phyloP scores from a whole-genome alignment of 2,797 vertebrate genomes.

The Borostomias antarcticus region DNA sequence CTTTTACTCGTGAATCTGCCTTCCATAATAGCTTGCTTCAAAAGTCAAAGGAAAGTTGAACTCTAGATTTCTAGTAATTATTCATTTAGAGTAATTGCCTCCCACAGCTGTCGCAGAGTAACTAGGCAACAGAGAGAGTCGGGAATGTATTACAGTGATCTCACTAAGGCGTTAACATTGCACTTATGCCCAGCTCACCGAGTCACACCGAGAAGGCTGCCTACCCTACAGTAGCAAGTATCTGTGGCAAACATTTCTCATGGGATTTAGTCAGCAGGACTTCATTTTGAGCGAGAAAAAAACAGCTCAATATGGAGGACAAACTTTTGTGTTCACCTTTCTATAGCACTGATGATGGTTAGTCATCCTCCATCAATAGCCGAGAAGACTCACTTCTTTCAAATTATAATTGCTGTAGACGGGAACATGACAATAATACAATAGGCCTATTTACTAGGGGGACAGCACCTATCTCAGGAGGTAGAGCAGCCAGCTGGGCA shows the following conservation, averaged over 20 bases:
- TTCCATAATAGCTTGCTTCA: not conserved
- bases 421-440: not conserved
- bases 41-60: slow-evolving; percentile 14
- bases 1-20: not conserved
- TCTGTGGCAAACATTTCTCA: too few relatives aligned
- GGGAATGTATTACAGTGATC: not conserved
- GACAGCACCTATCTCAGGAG: not conserved
- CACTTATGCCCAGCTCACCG: too few relatives aligned
- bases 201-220: too few relatives aligned
- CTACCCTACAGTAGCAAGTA: too few relatives aligned
- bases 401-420: not conserved
- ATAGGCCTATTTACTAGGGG: not conserved
- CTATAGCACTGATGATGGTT: slow-evolving; percentile 14
- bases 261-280: too few relatives aligned
- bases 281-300: too few relatives aligned
- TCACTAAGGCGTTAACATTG: too few relatives aligned
- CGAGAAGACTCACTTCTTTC: not conserved
- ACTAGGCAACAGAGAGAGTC: not conserved
- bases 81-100: not conserved
- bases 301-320: too few relatives aligned
- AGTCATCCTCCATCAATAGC: slow-evolving; percentile 10
- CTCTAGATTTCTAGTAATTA: slow-evolving; percentile 20
- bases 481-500: too few relatives aligned
- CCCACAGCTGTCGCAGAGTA: not conserved
- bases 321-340: too few relatives aligned